phyloP scores from a whole-genome alignment of 2,797 vertebrate genomes.

The Triplophysa bombifrons region DNA sequence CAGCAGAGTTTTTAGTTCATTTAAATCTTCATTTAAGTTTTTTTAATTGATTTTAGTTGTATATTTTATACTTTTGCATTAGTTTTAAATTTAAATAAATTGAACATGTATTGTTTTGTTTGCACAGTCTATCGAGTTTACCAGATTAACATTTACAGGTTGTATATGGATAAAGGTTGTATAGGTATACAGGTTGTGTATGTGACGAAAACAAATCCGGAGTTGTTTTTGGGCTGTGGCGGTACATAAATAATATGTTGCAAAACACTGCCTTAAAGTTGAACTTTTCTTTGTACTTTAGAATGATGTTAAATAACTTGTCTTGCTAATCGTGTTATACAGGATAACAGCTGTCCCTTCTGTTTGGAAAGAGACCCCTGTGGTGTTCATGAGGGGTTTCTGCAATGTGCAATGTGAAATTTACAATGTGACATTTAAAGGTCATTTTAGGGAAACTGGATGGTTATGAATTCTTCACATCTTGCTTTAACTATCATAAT shows the following conservation, averaged over 20 bases:
- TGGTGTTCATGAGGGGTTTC: constrained; percentile 10
- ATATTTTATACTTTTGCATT: too few species aligned
- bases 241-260: neutral
- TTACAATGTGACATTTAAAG: constrained; percentile 47
- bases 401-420: neutral
- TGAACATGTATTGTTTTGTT: too few species aligned
- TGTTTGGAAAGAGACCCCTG: constrained; percentile 14
- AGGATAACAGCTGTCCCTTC: constrained; percentile 36
- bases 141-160: too few species aligned
- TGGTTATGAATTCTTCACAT: neutral
- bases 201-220: too few species aligned
- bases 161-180: too few species aligned
- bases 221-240: neutral
- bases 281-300: neutral
- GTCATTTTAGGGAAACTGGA: constrained; percentile 17
- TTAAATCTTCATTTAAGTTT: too few species aligned
- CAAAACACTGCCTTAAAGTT: neutral
- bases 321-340: constrained; percentile 33
- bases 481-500: neutral
- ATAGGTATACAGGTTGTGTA: too few species aligned
- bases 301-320: constrained; percentile 5
- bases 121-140: too few species aligned
- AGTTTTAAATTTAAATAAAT: too few species aligned
- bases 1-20: too few species aligned
- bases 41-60: too few species aligned